phyloP scores from a whole-genome alignment of 2,113 vertebrate species.

The Laterallus jamaicensis region DNA sequence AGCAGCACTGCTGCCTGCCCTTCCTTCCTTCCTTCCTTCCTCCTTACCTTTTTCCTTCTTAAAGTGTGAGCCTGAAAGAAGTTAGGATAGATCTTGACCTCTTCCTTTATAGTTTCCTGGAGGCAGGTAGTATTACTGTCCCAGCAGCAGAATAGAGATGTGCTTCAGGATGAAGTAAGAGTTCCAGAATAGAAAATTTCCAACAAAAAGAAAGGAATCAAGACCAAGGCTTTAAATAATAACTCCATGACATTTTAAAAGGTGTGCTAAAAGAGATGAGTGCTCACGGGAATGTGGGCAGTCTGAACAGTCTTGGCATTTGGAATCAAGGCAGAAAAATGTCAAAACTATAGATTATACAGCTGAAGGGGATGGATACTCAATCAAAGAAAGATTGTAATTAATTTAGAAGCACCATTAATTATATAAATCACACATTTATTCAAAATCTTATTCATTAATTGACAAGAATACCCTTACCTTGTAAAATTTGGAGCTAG shows the following conservation, averaged over 20 bases:
- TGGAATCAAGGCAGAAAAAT: not conserved
- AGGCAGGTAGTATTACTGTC: not conserved
- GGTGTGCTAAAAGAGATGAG: not conserved
- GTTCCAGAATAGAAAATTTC: not conserved
- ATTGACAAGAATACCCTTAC: not conserved
- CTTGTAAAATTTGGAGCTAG: not conserved
- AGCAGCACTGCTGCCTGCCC: not conserved
- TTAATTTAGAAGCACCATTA: not conserved
- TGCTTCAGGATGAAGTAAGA: not conserved
- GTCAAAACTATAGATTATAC: not conserved
- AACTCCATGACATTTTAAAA: not conserved
- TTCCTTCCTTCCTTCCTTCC: not conserved
- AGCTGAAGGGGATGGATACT: not conserved
- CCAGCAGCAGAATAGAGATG: not conserved
- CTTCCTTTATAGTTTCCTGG: not conserved
- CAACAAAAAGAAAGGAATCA: not conserved
- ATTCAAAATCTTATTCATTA: not conserved
- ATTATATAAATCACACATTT: not conserved
- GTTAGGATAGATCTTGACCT: not conserved
- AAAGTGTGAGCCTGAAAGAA: not conserved
- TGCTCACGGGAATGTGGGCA: not conserved
- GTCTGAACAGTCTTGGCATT: not conserved
- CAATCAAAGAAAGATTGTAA: not conserved
- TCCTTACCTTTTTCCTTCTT: too few species aligned
- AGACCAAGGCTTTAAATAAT: not conserved